These are phyloP conservation scores for Sinocyclocheilus anshuiensis DNA, from an alignment of 2,113 vertebrate species.

Conservation along the genomic window DNA sequence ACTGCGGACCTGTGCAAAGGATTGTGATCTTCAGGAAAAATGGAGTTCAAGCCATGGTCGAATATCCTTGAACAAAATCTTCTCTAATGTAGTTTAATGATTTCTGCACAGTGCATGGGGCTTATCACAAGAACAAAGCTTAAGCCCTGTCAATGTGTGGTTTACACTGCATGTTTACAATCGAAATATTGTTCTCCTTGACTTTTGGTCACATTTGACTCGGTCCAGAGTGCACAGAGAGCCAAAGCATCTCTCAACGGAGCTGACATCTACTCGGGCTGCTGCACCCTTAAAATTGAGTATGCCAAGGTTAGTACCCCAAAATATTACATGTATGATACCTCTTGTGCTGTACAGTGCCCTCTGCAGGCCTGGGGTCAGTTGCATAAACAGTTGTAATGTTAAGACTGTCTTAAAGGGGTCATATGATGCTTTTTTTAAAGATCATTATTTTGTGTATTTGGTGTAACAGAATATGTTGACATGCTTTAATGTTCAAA, in stretches of 20 bases:
- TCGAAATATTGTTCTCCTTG: conserved; percentile 71
- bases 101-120: neutral
- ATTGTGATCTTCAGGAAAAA: conserved; percentile 98
- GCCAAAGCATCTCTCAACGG: conserved; percentile 95
- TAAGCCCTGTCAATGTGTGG: neutral
- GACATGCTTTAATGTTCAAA: no score
- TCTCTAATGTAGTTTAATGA: neutral
- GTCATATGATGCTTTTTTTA: no score
- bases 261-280: conserved; percentile 95
- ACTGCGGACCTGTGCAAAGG: conserved; percentile 92
- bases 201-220: conserved; percentile 83
- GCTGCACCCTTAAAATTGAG: conserved; percentile 95
- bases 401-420: no score
- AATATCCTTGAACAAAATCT: conserved; percentile 85
- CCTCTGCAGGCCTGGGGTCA: neutral
- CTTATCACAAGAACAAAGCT: neutral
- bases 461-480: no score
- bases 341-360: neutral
- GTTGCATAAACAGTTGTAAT: no score
- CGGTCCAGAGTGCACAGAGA: conserved; percentile 92
- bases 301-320: conserved; percentile 87
- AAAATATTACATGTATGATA: neutral
- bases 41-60: conserved; percentile 95
- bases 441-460: no score
- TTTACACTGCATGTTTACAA: neutral